These are phyloP conservation scores for Peromyscus nudipes DNA, from an alignment of 2,797 vertebrate species.

Conservation along the genomic window DNA sequence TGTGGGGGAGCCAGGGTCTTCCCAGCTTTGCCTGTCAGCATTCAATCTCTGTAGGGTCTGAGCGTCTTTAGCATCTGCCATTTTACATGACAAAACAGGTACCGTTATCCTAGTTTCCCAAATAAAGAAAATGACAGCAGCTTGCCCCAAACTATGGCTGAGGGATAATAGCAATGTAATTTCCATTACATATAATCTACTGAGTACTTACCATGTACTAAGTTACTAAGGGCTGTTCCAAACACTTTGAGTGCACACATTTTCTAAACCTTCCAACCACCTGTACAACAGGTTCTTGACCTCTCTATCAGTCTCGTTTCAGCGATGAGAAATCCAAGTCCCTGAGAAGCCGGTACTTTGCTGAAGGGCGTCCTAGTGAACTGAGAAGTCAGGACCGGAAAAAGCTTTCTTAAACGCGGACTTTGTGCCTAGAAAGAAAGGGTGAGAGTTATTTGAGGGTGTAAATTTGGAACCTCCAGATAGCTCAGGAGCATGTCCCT, in stretches of 20 bases:
- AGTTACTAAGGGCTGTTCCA: neutral
- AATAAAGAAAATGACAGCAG: conserved; percentile 1
- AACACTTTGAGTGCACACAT: neutral
- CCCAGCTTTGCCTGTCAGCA: neutral
- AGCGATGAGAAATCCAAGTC: neutral
- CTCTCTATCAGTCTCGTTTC: neutral
- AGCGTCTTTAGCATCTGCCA: neutral
- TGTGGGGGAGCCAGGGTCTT: neutral
- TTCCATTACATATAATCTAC: neutral
- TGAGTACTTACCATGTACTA: neutral
- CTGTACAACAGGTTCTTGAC: neutral
- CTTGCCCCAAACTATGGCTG: neutral
- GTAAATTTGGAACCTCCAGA: neutral
- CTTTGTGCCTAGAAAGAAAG: neutral
- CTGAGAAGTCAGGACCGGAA: neutral
- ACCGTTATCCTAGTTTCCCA: neutral
- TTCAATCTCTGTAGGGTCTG: neutral
- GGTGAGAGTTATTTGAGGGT: neutral
- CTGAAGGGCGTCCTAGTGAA: neutral
- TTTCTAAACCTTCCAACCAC: neutral
- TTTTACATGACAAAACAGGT: neutral
- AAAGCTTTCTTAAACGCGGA: neutral
- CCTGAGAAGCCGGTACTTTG: neutral
- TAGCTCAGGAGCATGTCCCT: neutral
- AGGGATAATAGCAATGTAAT: neutral